These are phyloP conservation scores for Lomographa bimaculata DNA, from an alignment of 2,888 invertebrate genomes.

Conservation along the genomic window DNA sequence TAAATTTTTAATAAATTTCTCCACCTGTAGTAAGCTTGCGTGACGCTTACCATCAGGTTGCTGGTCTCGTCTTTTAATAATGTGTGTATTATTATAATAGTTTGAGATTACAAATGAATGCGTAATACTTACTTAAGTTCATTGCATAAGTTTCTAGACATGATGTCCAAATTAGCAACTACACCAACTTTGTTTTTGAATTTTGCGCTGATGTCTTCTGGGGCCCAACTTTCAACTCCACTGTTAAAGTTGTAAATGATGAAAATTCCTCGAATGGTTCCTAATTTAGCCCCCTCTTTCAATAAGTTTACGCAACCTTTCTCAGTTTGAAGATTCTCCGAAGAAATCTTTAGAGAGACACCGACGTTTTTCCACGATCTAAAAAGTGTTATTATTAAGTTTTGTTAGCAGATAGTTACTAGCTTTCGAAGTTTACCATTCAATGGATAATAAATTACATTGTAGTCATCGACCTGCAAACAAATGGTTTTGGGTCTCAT, in stretches of 20 bases:
- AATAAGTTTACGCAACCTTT: slow-evolving; percentile 42
- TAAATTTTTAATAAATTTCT: too few relatives aligned
- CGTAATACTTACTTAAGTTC: slow-evolving; percentile 40
- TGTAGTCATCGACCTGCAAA: too few relatives aligned
- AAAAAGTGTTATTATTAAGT: too few relatives aligned
- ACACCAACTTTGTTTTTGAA: slow-evolving; percentile 40
- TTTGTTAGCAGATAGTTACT: too few relatives aligned
- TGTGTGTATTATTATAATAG: too few relatives aligned
- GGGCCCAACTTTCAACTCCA: slow-evolving; percentile 26
- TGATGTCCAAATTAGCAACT: slow-evolving; percentile 49
- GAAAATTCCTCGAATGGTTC: slow-evolving; percentile 49
- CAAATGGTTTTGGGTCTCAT: too few relatives aligned
- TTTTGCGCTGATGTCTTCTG: slow-evolving; percentile 37
- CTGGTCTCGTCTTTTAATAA: too few relatives aligned
- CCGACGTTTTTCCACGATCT: slow-evolving; percentile 48
- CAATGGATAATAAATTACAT: too few relatives aligned
- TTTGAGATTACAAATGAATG: slow-evolving; percentile 1
- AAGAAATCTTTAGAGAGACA: slow-evolving; percentile 35
- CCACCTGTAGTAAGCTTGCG: too few relatives aligned
- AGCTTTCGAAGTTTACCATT: too few relatives aligned
- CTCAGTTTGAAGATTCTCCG: slow-evolving; percentile 40
- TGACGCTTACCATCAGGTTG: too few relatives aligned
- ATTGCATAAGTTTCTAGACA: slow-evolving; percentile 44
- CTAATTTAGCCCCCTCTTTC: slow-evolving; percentile 42
- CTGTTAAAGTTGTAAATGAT: slow-evolving; percentile 39